Evolutionary conservation across 1,140 invertebrate genomes (phyloP), one percentile per base, ranked within the genome.

Genomic region (Oreohelix idahoensis): DNA sequence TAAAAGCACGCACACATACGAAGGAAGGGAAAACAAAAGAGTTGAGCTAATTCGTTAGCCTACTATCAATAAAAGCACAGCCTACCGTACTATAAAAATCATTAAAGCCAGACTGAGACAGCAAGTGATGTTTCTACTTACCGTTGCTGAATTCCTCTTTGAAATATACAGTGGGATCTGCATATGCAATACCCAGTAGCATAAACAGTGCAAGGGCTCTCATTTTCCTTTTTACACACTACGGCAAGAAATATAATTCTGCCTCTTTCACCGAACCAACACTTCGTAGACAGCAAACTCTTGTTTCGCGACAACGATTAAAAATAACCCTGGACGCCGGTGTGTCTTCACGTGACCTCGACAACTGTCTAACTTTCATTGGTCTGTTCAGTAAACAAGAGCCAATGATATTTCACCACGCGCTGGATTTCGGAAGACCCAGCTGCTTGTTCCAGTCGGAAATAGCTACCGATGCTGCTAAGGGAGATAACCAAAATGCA

Each of bases 401-500:
- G 84, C 91, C 91, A 92, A 92, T 92, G 71, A 87, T 71, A 85
- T 38, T 79, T 42, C 89, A 91, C 90, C 91, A 92, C 90, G 90
- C 90, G 89, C 89, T 75, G 84, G 73, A 83, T 84, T 75, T 79
- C 84, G 86, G 84, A 83, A 81, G 79, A 81, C 84, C 86, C 80
- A 66, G 79, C 85, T 38, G 66, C 23, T 35, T 38, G 15, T 39
- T 17, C 26, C 63, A 32, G 45, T 13, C 29, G 70, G 58, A 70
- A 32, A 29, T 35, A 70, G 42, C 53, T 11, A 5, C 39, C n/a
- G 10, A 32, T 36, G 20, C 53, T 29, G 10, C 2, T 15, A 15
- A 5, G 63, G 63, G 53, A 69, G 29, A 69, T 79, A 58, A 66
- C 63, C 36, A 79, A 58, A 58, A 39, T 36, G 35, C 13, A 58